Evolutionary conservation across 2,797 vertebrate genomes (phyloP), one percentile per base, ranked within the genome.

Genomic region (Myotis vivesi): DNA sequence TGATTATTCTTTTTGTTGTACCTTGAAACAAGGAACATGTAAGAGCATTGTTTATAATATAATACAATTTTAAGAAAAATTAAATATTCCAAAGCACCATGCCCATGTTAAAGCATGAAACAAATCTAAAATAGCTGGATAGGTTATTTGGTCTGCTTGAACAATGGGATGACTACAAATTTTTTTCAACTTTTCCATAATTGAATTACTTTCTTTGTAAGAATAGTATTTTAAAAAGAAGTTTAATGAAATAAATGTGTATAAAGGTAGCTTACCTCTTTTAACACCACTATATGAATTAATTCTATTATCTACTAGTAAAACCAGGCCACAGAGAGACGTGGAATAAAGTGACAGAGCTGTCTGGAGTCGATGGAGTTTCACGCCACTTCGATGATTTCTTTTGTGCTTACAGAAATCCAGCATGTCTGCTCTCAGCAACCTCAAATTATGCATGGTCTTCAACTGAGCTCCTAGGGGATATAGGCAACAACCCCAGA

Each of bases 231-330:
- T 73, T 19, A 10, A 33, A 13, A n/a, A 66, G 20, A 77, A 66
- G 68, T 19, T 23, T 36, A 89, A 72, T 30, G 6, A 89, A 73
- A 49, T 68, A 76, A 71, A 19, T 30, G 5, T 1, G 2, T 4
- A 53, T 4, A 3, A 46, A 30, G 36, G 33, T 51, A n/a, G 25
- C 98, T 84, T 93, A 99, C 99, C 99, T 99, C 99, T 99, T 97
- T 99, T 99, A 96, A 99, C 99, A 82, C 99, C 99, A 0, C 99
- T 99, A 82, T 99, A 99, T 7, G 99, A 99, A 98, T 99, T 99
- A 97, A 99, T 99, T 72, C 99, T 98, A 97, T 99, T 99, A 97
- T 99, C 99, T 0, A 99, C 99, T 87, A 99, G 95, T 76, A 99
- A 97, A 93, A 99, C 99, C 85, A 99, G 98, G 62, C 99, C 99